Conservation (phyloP, 2,888 invertebrate species). For the Amphiduros pacificus region DNA sequence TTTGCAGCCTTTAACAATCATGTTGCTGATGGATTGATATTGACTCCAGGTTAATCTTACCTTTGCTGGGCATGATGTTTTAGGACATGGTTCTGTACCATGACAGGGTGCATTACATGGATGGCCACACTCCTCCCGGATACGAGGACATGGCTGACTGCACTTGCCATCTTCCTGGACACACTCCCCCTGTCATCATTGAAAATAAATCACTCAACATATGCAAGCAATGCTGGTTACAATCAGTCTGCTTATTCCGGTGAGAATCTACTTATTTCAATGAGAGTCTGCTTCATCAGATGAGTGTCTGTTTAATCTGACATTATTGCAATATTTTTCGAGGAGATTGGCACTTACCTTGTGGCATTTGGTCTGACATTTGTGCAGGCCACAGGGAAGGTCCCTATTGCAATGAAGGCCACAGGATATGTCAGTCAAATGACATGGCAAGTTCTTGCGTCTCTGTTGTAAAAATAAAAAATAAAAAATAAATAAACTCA, state of each 20-base stretch:
- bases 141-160: slow-evolving; percentile 76
- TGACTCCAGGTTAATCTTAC: slow-evolving; percentile 60
- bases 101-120: slow-evolving; percentile 84
- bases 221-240: too few species aligned
- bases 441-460: slow-evolving; percentile 85
- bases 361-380: slow-evolving; percentile 81
- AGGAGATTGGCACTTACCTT: slow-evolving; percentile 50
- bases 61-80: slow-evolving; percentile 72
- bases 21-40: too few species aligned
- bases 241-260: too few species aligned
- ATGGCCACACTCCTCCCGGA: slow-evolving; percentile 78
- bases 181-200: slow-evolving; percentile 45
- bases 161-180: slow-evolving; percentile 64
- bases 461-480: slow-evolving; percentile 63
- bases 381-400: slow-evolving; percentile 81
- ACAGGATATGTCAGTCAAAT: slow-evolving; percentile 85
- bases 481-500: slow-evolving; percentile 3
- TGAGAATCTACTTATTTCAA: too few species aligned
- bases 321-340: too few species aligned
- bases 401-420: slow-evolving; percentile 83
- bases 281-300: too few species aligned
- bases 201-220: too few species aligned
- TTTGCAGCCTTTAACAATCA: too few species aligned
- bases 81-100: slow-evolving; percentile 69
- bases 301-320: too few species aligned